These are phyloP conservation scores for Xyrichtys novacula DNA, from an alignment of 2,797 vertebrate genomes.

Conservation along the genomic window DNA sequence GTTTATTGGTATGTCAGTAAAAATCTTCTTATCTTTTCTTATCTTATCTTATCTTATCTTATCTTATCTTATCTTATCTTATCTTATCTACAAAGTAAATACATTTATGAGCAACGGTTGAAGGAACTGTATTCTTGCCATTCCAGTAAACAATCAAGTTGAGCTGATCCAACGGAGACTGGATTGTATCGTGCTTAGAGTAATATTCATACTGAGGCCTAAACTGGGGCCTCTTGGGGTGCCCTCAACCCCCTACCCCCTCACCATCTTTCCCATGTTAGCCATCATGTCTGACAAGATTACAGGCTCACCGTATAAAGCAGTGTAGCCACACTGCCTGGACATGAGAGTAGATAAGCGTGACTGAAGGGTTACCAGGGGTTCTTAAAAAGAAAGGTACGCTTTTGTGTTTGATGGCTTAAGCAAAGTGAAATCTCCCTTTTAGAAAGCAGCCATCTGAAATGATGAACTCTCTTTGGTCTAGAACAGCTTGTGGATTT, in stretches of 20 bases:
- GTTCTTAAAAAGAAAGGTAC: slow-evolving; percentile 62
- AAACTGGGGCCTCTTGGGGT: slow-evolving; percentile 32
- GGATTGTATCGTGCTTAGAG: slow-evolving; percentile 43
- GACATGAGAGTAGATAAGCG: slow-evolving; percentile 71
- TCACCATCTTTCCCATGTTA: slow-evolving; percentile 74
- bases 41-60: too few species aligned
- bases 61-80: too few species aligned
- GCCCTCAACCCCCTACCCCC: slow-evolving; percentile 55
- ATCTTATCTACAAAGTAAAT: too few species aligned
- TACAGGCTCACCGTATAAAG: slow-evolving; percentile 81
- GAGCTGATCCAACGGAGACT: not conserved
- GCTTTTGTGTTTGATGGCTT: slow-evolving; percentile 76
- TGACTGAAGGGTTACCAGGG: slow-evolving; percentile 47
- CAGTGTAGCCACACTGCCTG: slow-evolving; percentile 52
- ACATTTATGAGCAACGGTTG: too few species aligned
- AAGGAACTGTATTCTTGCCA: too few species aligned
- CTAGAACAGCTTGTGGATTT: slow-evolving; percentile 76
- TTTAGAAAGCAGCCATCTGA: slow-evolving; percentile 81
- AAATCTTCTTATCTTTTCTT: too few species aligned
- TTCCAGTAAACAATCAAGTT: not conserved
- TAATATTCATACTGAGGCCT: slow-evolving; percentile 33
- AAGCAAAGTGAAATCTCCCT: slow-evolving; percentile 69
- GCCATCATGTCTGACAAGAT: slow-evolving; percentile 84
- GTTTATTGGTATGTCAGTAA: too few species aligned
- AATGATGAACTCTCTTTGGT: slow-evolving; percentile 85